Conservation (phyloP, 2,797 vertebrate species). For the Myiotriccus ornatus region DNA sequence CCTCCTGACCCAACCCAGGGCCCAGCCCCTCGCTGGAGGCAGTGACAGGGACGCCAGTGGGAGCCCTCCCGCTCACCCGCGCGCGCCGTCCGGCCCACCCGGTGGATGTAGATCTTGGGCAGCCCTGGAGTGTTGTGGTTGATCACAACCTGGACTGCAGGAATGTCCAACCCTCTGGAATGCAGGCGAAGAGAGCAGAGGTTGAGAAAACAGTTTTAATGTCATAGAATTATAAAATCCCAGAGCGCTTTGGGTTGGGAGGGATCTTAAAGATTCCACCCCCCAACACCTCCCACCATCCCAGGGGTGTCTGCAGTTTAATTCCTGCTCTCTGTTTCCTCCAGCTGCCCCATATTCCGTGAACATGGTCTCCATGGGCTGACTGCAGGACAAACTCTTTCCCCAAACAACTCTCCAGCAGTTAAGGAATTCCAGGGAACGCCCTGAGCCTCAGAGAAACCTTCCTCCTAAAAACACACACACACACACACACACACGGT, state of each 20-base stretch:
- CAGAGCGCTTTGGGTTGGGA: rapidly evolving
- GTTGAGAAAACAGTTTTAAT: rapidly evolving
- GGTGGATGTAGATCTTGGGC: conserved; percentile 95
- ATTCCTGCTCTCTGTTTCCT: neutral
- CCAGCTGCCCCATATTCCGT: rapidly evolving
- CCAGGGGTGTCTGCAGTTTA: neutral
- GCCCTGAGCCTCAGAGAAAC: neutral
- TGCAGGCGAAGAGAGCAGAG: neutral
- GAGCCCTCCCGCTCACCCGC: conserved; percentile 78
- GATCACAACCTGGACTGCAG: conserved; percentile 92
- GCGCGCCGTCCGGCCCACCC: conserved; percentile 93
- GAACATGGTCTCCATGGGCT: rapidly evolving
- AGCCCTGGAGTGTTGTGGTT: conserved; percentile 96
- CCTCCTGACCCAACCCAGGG: rapidly evolving
- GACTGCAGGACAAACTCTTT: neutral
- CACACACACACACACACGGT: neutral
- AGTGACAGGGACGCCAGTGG: neutral
- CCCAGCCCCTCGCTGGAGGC: neutral
- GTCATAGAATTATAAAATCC: rapidly evolving
- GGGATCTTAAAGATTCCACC: rapidly evolving
- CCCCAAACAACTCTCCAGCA: neutral
- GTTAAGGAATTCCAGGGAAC: neutral
- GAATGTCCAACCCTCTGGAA: conserved; percentile 92
- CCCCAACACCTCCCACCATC: rapidly evolving
- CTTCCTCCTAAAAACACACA: too few relatives aligned